Base-by-base conservation (phyloP, 2,113 vertebrate genomes). In the Accipiter virgatus region DNA sequence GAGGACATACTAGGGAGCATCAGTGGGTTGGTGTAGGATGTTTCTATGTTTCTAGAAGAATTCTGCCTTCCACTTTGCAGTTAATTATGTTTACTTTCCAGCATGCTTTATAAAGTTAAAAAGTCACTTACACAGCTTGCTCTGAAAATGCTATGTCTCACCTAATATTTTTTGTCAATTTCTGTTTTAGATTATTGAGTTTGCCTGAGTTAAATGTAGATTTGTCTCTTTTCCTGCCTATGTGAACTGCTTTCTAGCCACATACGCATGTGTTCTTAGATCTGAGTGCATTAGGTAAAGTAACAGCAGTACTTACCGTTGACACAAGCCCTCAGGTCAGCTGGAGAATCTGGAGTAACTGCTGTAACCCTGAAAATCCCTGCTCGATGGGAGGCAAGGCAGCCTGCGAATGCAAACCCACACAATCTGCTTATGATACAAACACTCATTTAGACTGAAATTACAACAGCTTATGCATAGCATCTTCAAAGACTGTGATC, bases 251-350 rank as follows among this genome's bases (percentile, higher is more conserved):
- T 80, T 47, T 77, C 3, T 7, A 63, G 18, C 5, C 23, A 34
- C 0, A 8, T 14, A 27, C 0, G 0, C 8, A 9, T 7, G 16
- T 31, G 65, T 12, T 34, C 48, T 80, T 31, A 66, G 23, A 34
- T 23, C 13, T 7, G 16, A 70, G 27, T 11, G 29, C 23, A 47
- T 31, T 11, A 68, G 43, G 36, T 50, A 25, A 62, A 85, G 56
- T 18, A 36, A 7, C 9, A 88, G 38, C n/a, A 53, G 81, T 50
- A 43, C 91, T 97, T 98, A 99, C 99, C 99, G n/a, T 31, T 98
- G 90, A 99, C 98, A 88, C 99, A 99, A 53, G 98, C 98, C 61
- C 99, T 98, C 18, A 99, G 98, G 85, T 99, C 98, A 53, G 97
- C 88, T 36, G 98, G 97, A 67, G 98, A 95, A 43, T 83, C 95